phyloP scores from a whole-genome alignment of 2,113 vertebrate genomes.

The Neodon shergylaensis region DNA sequence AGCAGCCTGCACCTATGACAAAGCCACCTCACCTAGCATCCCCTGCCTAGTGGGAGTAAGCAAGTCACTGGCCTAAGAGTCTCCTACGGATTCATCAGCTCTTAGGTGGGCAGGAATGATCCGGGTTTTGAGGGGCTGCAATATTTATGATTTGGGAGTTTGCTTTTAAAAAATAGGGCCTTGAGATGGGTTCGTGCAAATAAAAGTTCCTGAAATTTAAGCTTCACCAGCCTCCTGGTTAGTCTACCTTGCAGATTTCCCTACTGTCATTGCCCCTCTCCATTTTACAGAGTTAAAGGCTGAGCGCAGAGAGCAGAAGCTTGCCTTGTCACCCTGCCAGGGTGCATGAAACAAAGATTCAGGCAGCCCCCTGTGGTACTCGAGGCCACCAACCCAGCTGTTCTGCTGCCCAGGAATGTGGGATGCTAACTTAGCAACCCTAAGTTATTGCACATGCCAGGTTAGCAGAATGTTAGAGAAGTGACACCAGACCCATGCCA shows the following conservation, averaged over 20 bases:
- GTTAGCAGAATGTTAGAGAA: not conserved
- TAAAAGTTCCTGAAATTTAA: not conserved
- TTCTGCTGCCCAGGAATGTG: not conserved
- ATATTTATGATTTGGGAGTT: not conserved
- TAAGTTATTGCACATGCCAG: not conserved
- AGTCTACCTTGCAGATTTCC: not conserved
- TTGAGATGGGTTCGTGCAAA: not conserved
- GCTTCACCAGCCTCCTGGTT: not conserved
- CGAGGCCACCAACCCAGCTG: not conserved
- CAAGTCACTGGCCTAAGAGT: not conserved
- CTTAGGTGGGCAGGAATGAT: not conserved
- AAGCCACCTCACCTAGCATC: not conserved
- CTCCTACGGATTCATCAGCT: not conserved
- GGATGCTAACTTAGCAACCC: not conserved
- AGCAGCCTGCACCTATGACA: too few relatives aligned
- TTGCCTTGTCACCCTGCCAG: not conserved
- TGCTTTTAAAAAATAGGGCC: not conserved
- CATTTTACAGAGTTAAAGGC: not conserved
- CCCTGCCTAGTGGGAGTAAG: not conserved
- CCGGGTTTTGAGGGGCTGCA: not conserved
- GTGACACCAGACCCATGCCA: not conserved
- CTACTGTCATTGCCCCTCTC: not conserved
- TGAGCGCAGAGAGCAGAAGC: not conserved
- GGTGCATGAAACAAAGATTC: not conserved
- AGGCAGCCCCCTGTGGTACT: not conserved